A percentile compares a stretch with the other conserved stretches of the same genome.
These are phyloP conservation scores for Cyclophora punctaria DNA, from an alignment of 2,888 invertebrate genomes.

Conservation along the genomic window DNA sequence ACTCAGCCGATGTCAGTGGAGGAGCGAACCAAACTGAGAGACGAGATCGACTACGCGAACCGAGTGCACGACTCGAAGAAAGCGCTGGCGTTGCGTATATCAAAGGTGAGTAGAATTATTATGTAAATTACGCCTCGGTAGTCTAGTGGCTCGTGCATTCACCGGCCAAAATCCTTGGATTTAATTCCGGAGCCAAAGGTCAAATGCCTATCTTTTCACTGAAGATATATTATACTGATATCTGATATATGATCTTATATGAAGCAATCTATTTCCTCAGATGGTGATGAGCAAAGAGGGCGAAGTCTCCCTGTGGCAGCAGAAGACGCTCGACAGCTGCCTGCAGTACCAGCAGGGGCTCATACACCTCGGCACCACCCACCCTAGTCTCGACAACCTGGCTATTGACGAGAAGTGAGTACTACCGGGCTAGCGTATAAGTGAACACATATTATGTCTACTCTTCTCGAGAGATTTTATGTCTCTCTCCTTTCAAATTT, in stretches of 20 bases:
- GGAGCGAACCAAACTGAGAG: conserved; percentile 45
- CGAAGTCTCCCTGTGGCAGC: conserved; percentile 60
- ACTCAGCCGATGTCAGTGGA: conserved; percentile 40
- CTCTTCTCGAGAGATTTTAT: too few species aligned
- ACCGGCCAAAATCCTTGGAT: conserved; percentile 19
- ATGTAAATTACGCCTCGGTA: too few species aligned
- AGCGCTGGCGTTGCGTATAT: conserved; percentile 26
- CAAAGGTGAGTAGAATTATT: too few species aligned
- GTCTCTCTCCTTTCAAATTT: too few species aligned
- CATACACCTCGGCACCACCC: conserved; percentile 44
- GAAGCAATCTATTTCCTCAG: conserved; percentile 21
- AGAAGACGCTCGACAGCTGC: conserved; percentile 52
- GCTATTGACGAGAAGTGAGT: conserved; percentile 57
- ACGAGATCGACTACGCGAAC: conserved; percentile 51
- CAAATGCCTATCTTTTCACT: too few species aligned
- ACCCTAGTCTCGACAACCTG: conserved; percentile 40
- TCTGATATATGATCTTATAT: too few species aligned
- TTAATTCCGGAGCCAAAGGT: background rate
- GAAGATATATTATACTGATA: too few species aligned
- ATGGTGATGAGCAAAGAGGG: conserved; percentile 51
- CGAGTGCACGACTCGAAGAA: conserved; percentile 54
- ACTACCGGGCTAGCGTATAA: too few species aligned
- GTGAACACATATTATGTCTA: too few species aligned
- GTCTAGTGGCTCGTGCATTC: conserved; percentile 25
- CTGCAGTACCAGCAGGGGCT: conserved; percentile 58